Percentiles rank a stretch among this genome's conserved stretches.
These are phyloP conservation scores for Zaprionus vittiger DNA, from an alignment of 1,140 invertebrate species.

Conservation along the genomic window DNA sequence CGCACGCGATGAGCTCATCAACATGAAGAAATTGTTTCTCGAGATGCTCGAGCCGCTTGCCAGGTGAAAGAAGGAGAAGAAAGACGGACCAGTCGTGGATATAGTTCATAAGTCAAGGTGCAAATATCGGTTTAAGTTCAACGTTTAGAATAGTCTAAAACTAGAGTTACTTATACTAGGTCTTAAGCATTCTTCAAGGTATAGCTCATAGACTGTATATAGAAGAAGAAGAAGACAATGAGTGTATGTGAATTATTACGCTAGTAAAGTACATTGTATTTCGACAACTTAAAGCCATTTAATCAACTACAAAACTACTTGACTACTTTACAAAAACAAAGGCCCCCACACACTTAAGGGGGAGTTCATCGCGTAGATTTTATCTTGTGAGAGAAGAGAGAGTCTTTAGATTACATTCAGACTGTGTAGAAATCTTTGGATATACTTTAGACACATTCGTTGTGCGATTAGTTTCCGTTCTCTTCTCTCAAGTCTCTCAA, in stretches of 20 bases:
- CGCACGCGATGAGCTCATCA: slow-evolving; percentile 93
- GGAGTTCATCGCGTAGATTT: too few species aligned
- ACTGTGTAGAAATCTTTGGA: slow-evolving; percentile 4
- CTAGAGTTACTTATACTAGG: slow-evolving; percentile 34
- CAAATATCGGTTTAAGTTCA: slow-evolving; percentile 69
- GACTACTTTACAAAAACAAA: slow-evolving; percentile 25
- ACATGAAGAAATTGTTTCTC: slow-evolving; percentile 98
- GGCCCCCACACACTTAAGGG: background rate
- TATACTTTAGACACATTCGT: background rate
- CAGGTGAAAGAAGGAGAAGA: slow-evolving; percentile 61
- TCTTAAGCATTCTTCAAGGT: slow-evolving; percentile 64
- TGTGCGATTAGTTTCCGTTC: slow-evolving; percentile 1
- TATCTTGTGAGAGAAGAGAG: background rate
- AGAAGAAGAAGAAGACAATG: slow-evolving; percentile 29
- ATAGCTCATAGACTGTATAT: slow-evolving; percentile 55
- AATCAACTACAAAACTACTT: slow-evolving; percentile 36
- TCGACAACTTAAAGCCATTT: slow-evolving; percentile 39
- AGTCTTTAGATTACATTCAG: background rate
- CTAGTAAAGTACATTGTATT: slow-evolving; percentile 31
- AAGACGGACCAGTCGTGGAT: slow-evolving; percentile 26
- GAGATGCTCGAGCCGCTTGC: slow-evolving; percentile 94
- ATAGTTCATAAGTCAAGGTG: slow-evolving; percentile 65
- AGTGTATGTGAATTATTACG: slow-evolving; percentile 18
- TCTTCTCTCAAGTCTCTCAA: background rate
- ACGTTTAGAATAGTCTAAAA: slow-evolving; percentile 14